These are phyloP conservation scores for Plutomurus gul DNA, from an alignment of 1,140 invertebrate genomes.

Conservation along the genomic window DNA sequence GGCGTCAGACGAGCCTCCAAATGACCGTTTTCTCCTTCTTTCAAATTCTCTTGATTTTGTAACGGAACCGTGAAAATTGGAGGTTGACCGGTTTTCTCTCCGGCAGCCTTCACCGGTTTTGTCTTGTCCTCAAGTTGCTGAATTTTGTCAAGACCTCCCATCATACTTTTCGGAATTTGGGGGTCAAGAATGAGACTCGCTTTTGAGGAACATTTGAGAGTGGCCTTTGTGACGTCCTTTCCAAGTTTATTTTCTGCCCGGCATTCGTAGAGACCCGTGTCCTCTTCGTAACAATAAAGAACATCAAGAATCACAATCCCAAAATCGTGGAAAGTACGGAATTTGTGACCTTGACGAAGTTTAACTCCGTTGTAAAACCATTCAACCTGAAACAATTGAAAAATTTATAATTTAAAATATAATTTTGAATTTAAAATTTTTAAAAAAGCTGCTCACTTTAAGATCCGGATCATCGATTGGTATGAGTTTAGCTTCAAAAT, in stretches of 20 bases:
- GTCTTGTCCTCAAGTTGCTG: slow-evolving; percentile 84
- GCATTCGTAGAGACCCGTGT: slow-evolving; percentile 91
- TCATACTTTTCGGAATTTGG: slow-evolving; percentile 92
- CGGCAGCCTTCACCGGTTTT: slow-evolving; percentile 69
- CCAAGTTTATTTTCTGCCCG: slow-evolving; percentile 89
- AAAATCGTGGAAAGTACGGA: slow-evolving; percentile 95
- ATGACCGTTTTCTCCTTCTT: slow-evolving; percentile 90
- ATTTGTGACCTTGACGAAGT: slow-evolving; percentile 87
- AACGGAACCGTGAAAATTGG: slow-evolving; percentile 89
- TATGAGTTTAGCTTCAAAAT: slow-evolving; percentile 88
- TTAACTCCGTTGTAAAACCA: slow-evolving; percentile 95
- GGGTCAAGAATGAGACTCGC: slow-evolving; percentile 91
- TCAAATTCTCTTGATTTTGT: slow-evolving; percentile 79
- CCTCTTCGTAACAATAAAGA: slow-evolving; percentile 94
- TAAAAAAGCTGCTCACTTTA: slow-evolving; percentile 59
- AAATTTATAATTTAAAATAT: neutral
- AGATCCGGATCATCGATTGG: slow-evolving; percentile 91
- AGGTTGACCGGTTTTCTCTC: slow-evolving; percentile 77
- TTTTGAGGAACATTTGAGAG: slow-evolving; percentile 84
- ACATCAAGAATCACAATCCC: slow-evolving; percentile 95
- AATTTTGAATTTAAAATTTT: slow-evolving; percentile 3
- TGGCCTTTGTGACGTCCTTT: slow-evolving; percentile 82
- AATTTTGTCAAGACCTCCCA: slow-evolving; percentile 87
- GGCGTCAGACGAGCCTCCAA: slow-evolving; percentile 92
- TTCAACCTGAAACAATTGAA: slow-evolving; percentile 68